Conservation (phyloP, 2,797 vertebrate species). For the Pseudocheirus occidentalis region DNA sequence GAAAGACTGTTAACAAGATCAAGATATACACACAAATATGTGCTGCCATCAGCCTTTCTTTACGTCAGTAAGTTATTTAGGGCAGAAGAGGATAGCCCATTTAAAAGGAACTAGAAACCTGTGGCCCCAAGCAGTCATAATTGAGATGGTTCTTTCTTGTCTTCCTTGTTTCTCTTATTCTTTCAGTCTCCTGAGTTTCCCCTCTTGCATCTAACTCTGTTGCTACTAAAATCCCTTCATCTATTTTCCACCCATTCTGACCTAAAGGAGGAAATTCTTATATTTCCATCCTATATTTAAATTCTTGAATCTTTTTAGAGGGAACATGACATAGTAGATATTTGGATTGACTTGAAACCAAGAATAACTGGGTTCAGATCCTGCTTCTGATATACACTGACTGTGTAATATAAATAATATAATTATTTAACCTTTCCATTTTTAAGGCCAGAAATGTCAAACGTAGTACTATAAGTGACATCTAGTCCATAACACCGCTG, state of each 20-base stretch:
- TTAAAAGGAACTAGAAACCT: constrained; percentile 29
- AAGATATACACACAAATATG: constrained; percentile 39
- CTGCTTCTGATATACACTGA: not conserved
- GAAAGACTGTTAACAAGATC: constrained; percentile 59
- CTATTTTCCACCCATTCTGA: not conserved
- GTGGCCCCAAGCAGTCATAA: not conserved
- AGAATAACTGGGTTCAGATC: not conserved
- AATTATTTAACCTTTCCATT: not conserved
- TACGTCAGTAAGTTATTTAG: constrained; percentile 19
- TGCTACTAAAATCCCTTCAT: not conserved
- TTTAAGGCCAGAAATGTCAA: not conserved
- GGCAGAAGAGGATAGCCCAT: not conserved
- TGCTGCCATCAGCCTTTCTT: constrained; percentile 40
- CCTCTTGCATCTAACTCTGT: not conserved
- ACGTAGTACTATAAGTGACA: not conserved
- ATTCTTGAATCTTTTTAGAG: not conserved
- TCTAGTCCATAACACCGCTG: not conserved
- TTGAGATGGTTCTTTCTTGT: constrained; percentile 4
- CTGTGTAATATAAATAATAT: too few species aligned
- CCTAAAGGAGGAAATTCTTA: not conserved
- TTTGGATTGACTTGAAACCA: not conserved
- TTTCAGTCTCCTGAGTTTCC: not conserved
- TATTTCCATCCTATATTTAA: not conserved
- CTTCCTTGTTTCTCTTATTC: not conserved
- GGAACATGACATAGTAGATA: not conserved